Percentiles rank a stretch among this genome's conserved stretches.
Evolutionary conservation across 2,888 invertebrate genomes (phyloP).

Genomic region (Dolichomitus sp.): DNA sequence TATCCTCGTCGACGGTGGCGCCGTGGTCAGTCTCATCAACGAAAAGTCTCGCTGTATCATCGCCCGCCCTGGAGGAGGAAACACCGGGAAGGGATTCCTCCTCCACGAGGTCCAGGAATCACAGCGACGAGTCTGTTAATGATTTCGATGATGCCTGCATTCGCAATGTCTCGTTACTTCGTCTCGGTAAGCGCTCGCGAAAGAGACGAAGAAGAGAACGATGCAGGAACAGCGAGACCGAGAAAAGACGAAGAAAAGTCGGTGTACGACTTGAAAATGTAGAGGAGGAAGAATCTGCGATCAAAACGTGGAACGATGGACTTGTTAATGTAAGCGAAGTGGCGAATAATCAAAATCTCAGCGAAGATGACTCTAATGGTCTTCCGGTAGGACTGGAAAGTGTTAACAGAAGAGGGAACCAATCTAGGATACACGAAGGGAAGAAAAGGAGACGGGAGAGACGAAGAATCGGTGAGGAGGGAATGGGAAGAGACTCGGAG

Average conservation of each 20-base stretch:
- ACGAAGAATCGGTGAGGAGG: slow-evolving; percentile 15
- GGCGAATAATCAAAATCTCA: slow-evolving; percentile 43
- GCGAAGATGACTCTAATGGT: slow-evolving; percentile 53
- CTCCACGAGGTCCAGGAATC: slow-evolving; percentile 48
- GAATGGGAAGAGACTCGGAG: slow-evolving; percentile 75
- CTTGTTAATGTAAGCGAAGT: neutral
- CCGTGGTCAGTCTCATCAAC: slow-evolving; percentile 61
- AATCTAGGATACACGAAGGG: slow-evolving; percentile 8
- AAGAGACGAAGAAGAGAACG: slow-evolving; percentile 30
- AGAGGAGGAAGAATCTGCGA: neutral
- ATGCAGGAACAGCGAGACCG: slow-evolving; percentile 2
- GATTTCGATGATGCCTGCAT: slow-evolving; percentile 45
- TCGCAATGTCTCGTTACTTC: slow-evolving; percentile 11
- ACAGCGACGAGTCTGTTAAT: slow-evolving; percentile 56
- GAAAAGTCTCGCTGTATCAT: slow-evolving; percentile 44
- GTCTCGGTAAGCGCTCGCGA: slow-evolving; percentile 38
- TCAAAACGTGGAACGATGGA: neutral
- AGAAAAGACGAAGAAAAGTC: slow-evolving; percentile 15
- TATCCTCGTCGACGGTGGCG: slow-evolving; percentile 66
- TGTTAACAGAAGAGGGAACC: slow-evolving; percentile 1
- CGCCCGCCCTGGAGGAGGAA: slow-evolving; percentile 47
- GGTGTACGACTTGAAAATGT: neutral
- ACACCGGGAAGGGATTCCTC: slow-evolving; percentile 24
- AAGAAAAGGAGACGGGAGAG: slow-evolving; percentile 44
- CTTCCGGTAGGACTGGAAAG: neutral